Conservation (phyloP, 2,888 invertebrate genomes). For the Lobophora halterata region DNA sequence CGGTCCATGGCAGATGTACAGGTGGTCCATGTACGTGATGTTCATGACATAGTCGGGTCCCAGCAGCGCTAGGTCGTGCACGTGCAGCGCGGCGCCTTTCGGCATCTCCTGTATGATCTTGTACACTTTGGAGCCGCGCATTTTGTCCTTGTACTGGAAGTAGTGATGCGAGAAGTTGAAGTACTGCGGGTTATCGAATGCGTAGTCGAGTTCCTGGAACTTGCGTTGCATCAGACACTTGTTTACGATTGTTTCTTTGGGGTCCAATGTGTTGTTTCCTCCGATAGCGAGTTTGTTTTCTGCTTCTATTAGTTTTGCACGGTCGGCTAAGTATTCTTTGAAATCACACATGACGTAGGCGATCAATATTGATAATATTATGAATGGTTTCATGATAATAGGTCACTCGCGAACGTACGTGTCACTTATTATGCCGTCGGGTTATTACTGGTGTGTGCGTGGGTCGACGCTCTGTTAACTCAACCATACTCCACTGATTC, state of each 20-base stretch:
- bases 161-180: conserved; percentile 85
- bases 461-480: no score
- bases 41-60: conserved; percentile 83
- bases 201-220: conserved; percentile 74
- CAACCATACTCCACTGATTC: no score
- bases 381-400: conserved; percentile 5
- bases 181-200: conserved; percentile 73
- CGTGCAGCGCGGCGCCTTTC: conserved; percentile 87
- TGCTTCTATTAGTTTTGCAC: conserved; percentile 6
- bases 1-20: conserved; percentile 75
- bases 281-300: conserved; percentile 58
- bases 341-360: conserved; percentile 16
- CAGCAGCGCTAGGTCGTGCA: conserved; percentile 84
- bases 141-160: conserved; percentile 79
- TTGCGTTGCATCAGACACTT: conserved; percentile 81
- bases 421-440: neutral
- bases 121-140: conserved; percentile 83
- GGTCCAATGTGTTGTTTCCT: conserved; percentile 66
- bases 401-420: conserved; percentile 6
- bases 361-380: neutral
- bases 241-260: conserved; percentile 77
- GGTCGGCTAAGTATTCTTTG: conserved; percentile 9
- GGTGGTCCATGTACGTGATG: conserved; percentile 81
- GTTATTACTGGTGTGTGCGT: conserved; percentile 6
- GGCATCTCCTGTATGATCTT: conserved; percentile 85